Conservation (phyloP, 2,888 invertebrate species). For the Athalia cordata region DNA sequence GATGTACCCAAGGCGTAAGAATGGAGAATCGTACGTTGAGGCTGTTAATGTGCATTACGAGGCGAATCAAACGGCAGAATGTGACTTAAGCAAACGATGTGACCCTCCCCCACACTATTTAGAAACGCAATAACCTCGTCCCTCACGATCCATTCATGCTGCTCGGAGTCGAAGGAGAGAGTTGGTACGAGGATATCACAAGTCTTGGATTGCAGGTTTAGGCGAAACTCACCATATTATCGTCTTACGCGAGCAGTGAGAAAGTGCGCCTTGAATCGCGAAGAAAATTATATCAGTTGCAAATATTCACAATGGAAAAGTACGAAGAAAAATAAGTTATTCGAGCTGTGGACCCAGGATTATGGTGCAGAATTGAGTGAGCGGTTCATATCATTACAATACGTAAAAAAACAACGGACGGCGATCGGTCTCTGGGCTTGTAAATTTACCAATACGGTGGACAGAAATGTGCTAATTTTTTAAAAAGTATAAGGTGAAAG, state of each 20-base stretch:
- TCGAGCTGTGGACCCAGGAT: too few species aligned
- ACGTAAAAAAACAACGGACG: too few species aligned
- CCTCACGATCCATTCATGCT: neutral
- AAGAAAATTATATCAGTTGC: too few species aligned
- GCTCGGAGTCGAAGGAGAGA: neutral
- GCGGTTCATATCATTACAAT: too few species aligned
- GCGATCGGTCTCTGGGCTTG: too few species aligned
- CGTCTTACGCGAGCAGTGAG: neutral
- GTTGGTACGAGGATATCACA: neutral
- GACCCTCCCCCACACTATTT: conserved; percentile 11
- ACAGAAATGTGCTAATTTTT: too few species aligned
- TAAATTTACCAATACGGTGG: too few species aligned
- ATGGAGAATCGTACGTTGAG: neutral
- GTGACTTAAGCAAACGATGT: too few species aligned
- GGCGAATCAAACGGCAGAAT: neutral
- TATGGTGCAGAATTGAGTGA: too few species aligned
- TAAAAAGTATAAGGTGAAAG: too few species aligned
- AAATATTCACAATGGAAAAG: too few species aligned
- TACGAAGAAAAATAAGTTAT: too few species aligned
- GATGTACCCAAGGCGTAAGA: neutral
- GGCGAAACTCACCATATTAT: neutral
- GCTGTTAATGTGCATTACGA: neutral
- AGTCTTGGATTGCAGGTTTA: neutral
- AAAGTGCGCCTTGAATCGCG: neutral
- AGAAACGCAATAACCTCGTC: conserved; percentile 1